Percentiles rank a stretch among this genome's conserved stretches.
phyloP scores from a whole-genome alignment of 2,113 vertebrate genomes.

The Reinhardtius hippoglossoides region DNA sequence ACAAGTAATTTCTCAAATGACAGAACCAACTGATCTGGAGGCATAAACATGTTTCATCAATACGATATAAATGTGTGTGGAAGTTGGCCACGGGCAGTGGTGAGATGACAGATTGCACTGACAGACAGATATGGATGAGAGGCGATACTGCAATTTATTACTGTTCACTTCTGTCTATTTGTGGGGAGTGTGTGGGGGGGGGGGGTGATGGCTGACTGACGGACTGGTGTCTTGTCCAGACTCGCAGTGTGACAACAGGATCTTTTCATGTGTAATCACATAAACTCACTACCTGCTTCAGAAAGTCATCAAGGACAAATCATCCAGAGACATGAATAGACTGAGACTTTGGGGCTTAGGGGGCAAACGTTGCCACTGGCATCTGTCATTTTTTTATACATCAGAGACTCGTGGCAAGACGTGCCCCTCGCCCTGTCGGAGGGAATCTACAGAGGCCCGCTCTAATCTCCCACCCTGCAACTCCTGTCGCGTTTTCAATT shows the following conservation, averaged over 20 bases:
- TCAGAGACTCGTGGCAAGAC: conserved; percentile 71
- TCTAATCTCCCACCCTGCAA: conserved; percentile 80
- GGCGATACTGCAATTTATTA: conserved; percentile 37
- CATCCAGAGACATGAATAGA: conserved; percentile 73
- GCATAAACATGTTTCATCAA: conserved; percentile 28
- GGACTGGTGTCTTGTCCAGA: conserved; percentile 37
- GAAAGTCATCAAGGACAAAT: conserved; percentile 76
- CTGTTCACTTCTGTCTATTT: conserved; percentile 58
- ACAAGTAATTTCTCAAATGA: conserved; percentile 25
- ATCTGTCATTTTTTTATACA: conserved; percentile 76
- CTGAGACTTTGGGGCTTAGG: conserved; percentile 65
- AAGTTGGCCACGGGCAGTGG: conserved; percentile 1
- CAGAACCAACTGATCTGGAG: neutral
- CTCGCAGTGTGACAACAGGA: conserved; percentile 36
- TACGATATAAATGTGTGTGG: conserved; percentile 28
- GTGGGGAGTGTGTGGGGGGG: conserved; percentile 22
- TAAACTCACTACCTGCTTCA: conserved; percentile 73
- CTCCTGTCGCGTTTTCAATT: conserved; percentile 81
- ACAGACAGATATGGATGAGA: conserved; percentile 41
- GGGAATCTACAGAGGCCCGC: conserved; percentile 75
- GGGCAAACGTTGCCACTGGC: conserved; percentile 69
- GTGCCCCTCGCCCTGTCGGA: conserved; percentile 73
- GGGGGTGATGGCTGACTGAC: conserved; percentile 39
- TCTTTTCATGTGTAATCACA: conserved; percentile 74
- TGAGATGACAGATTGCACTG: conserved; percentile 15